phyloP scores from a whole-genome alignment of 2,888 invertebrate genomes.

The Brenthis daphne region DNA sequence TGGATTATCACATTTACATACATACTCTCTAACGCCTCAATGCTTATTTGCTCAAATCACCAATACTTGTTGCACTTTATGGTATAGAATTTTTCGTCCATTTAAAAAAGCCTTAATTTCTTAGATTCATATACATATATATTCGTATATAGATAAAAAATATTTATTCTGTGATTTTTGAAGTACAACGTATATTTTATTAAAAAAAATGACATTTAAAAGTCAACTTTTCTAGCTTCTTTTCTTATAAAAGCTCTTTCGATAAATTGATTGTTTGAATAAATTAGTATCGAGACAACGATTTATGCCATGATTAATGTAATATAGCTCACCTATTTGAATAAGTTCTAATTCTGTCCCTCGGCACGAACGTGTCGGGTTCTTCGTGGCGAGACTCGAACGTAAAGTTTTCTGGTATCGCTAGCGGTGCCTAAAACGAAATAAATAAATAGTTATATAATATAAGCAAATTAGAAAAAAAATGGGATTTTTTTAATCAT shows the following conservation, averaged over 20 bases:
- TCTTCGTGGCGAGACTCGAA: conserved; percentile 19
- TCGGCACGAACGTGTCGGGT: neutral
- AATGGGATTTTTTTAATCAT: no score
- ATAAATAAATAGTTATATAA: neutral
- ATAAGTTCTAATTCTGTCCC: conserved; percentile 17
- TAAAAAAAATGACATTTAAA: no score
- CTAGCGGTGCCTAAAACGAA: conserved; percentile 18
- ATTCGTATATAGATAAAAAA: no score
- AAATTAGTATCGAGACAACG: neutral
- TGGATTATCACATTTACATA: no score
- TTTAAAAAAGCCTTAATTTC: neutral
- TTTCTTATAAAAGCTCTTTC: no score
- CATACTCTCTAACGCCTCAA: no score
- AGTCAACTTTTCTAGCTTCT: no score
- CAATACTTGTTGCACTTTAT: no score
- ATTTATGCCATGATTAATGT: neutral
- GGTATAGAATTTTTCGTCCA: no score
- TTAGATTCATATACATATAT: neutral
- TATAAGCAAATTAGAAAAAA: no score
- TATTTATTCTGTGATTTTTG: neutral
- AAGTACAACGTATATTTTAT: neutral
- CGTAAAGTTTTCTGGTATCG: conserved; percentile 25
- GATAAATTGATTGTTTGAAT: no score
- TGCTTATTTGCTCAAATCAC: no score
- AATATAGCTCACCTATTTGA: conserved; percentile 15